A percentile compares a stretch with the other conserved stretches of the same genome.
Conservation (phyloP, 1,140 invertebrate genomes). For the Zaprionus davidi region DNA sequence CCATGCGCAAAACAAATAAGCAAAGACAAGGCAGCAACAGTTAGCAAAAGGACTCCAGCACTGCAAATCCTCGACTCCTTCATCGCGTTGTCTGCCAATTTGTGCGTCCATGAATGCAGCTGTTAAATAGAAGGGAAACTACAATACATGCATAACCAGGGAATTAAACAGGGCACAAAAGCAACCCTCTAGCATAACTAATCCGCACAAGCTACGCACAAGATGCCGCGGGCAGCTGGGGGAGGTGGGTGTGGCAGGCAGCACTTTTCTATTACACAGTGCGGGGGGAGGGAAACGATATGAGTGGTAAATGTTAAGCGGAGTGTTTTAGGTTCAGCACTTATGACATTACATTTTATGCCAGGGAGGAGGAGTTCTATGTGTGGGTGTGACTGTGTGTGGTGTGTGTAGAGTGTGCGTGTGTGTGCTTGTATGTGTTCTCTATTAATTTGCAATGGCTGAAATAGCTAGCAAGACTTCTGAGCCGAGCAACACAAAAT, state of each 20-base stretch:
- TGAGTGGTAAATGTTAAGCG: conserved; percentile 66
- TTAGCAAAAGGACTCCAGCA: conserved; percentile 14
- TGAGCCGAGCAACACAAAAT: conserved; percentile 29
- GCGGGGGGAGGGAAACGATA: conserved; percentile 38
- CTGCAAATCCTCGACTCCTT: conserved; percentile 28
- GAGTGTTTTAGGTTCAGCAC: conserved; percentile 80
- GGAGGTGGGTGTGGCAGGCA: conserved; percentile 1
- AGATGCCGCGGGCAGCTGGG: conserved; percentile 20
- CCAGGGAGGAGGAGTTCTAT: conserved; percentile 12
- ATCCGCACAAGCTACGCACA: conserved; percentile 55
- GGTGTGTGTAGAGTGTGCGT: no score
- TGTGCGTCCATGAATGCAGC: conserved; percentile 75
- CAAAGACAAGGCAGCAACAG: conserved; percentile 35
- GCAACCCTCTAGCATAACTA: conserved; percentile 64
- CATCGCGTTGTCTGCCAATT: conserved; percentile 68
- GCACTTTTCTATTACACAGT: conserved; percentile 58
- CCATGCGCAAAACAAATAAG: conserved; percentile 43
- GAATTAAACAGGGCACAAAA: conserved; percentile 63
- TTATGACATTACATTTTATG: conserved; percentile 82
- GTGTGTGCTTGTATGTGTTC: conserved; percentile 47
- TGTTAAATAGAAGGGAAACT: conserved; percentile 67
- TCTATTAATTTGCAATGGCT: conserved; percentile 81
- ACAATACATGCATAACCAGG: conserved; percentile 77
- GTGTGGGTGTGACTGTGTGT: conserved; percentile 17
- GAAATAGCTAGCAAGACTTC: conserved; percentile 23